Conservation (phyloP, 2,113 vertebrate species). For the Patagioenas fasciata region DNA sequence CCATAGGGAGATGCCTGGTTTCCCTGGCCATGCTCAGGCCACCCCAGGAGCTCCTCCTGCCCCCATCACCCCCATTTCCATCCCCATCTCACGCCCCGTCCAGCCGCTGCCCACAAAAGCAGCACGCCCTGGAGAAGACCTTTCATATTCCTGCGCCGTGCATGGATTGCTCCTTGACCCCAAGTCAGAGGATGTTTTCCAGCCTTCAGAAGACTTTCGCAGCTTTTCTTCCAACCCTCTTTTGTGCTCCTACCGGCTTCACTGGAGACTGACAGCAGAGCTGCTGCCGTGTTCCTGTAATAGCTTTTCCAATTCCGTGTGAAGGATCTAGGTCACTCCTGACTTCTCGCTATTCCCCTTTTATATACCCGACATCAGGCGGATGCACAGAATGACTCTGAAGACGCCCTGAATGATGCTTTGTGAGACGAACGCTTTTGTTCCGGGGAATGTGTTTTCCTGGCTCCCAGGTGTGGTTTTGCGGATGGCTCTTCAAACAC, state of each 20-base stretch:
- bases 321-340: constrained; percentile 65
- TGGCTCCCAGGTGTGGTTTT: background rate
- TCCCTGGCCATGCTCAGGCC: background rate
- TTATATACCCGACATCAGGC: background rate
- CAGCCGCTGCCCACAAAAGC: accelerated
- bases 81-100: background rate
- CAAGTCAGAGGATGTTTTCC: background rate
- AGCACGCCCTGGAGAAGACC: background rate
- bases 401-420: background rate
- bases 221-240: background rate
- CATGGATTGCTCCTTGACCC: background rate
- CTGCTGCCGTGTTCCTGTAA: background rate
- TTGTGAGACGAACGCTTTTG: background rate
- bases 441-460: background rate
- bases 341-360: constrained; percentile 18
- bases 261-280: background rate
- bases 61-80: background rate
- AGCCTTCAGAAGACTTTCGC: background rate
- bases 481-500: background rate
- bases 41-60: background rate
- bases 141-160: background rate
- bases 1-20: accelerated
- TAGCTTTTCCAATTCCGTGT: background rate
- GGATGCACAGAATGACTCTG: background rate
- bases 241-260: background rate